These are phyloP conservation scores for Channallabes apus DNA, from an alignment of 2,797 vertebrate species.

Conservation along the genomic window DNA sequence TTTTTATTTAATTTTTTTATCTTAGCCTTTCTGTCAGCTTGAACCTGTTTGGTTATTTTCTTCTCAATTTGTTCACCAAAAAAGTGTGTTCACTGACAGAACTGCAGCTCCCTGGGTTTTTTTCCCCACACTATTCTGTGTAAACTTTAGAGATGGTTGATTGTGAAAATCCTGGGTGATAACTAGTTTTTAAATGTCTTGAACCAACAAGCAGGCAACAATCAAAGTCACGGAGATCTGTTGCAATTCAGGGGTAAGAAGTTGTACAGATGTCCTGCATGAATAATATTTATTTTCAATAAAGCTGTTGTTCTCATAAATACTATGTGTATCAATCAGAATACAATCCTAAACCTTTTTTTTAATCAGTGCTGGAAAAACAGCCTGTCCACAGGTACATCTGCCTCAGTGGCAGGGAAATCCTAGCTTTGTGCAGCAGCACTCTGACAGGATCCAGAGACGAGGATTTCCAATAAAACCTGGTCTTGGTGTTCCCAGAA, in stretches of 20 bases:
- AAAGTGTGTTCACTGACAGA: neutral
- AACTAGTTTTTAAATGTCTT: neutral
- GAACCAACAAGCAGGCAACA: neutral
- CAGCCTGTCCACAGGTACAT: neutral
- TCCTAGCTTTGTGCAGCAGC: constrained; percentile 22
- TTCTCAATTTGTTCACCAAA: neutral
- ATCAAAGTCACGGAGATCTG: neutral
- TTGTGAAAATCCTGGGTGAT: constrained; percentile 2
- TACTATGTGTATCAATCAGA: neutral
- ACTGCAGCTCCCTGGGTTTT: neutral
- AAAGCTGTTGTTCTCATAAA: neutral
- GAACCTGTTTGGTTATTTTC: neutral
- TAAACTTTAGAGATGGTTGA: neutral
- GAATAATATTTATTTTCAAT: constrained; percentile 4
- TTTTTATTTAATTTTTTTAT: neutral
- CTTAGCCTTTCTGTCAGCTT: neutral
- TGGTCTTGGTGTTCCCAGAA: constrained; percentile 25
- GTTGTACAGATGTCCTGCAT: neutral
- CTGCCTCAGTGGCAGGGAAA: constrained; percentile 14
- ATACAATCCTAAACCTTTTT: neutral
- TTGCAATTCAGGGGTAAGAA: neutral
- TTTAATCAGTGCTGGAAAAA: neutral
- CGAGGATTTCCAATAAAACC: constrained; percentile 35
- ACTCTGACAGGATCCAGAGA: constrained; percentile 25
- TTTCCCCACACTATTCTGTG: neutral